phyloP scores from a whole-genome alignment of 2,888 invertebrate genomes.

The Augiades crinisus region DNA sequence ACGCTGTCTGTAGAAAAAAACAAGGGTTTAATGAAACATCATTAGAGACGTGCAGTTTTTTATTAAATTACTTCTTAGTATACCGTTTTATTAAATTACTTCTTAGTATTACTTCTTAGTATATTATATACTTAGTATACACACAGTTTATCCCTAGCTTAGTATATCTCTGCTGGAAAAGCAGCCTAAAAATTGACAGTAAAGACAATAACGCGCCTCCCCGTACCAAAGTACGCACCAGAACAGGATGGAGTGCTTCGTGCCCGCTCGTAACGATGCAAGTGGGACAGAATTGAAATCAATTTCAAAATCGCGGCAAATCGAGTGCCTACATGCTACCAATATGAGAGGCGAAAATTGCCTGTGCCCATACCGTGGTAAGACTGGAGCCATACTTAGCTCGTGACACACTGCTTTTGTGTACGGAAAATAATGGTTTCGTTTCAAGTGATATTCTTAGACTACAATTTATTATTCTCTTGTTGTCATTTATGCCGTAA shows the following conservation, averaged over 20 bases:
- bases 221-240: conserved; percentile 24
- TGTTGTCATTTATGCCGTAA: too few species aligned
- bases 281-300: conserved; percentile 60
- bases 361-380: conserved; percentile 56
- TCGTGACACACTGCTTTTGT: conserved; percentile 39
- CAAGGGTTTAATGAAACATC: too few species aligned
- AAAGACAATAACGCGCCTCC: conserved; percentile 23
- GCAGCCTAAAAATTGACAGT: too few species aligned
- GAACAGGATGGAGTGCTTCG: conserved; percentile 20
- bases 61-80: too few species aligned
- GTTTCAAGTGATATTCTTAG: background rate
- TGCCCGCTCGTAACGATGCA: conserved; percentile 9
- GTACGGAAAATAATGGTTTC: background rate
- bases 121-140: too few species aligned
- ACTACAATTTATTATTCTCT: too few species aligned
- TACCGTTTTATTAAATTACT: too few species aligned
- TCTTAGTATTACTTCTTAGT: too few species aligned
- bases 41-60: too few species aligned
- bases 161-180: too few species aligned
- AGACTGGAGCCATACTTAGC: conserved; percentile 56
- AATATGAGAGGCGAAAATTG: conserved; percentile 76
- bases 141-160: too few species aligned
- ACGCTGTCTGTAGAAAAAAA: conserved; percentile 1
- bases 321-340: conserved; percentile 69
- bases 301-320: conserved; percentile 70